Conservation (phyloP, 2,113 vertebrate species). For the Hippocampus abdominalis region DNA sequence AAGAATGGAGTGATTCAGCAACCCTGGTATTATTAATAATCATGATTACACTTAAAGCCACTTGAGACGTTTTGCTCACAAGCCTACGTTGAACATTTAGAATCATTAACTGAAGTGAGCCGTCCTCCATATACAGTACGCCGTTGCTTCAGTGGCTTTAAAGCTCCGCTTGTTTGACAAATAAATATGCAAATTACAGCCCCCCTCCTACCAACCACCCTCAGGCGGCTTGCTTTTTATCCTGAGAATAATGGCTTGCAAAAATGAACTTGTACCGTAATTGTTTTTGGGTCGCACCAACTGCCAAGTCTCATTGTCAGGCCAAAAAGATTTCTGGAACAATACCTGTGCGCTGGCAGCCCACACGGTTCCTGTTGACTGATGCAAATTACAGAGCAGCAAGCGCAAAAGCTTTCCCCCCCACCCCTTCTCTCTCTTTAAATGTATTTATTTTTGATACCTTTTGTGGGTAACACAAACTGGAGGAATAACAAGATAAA, state of each 20-base stretch:
- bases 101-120: background rate
- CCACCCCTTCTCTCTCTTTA: background rate
- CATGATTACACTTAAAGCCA: background rate
- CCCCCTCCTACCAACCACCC: background rate
- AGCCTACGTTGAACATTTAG: background rate
- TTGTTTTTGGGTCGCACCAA: background rate
- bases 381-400: background rate
- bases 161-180: background rate
- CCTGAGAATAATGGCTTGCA: background rate
- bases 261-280: background rate
- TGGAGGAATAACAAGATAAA: background rate
- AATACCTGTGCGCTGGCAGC: background rate
- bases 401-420: background rate
- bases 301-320: background rate
- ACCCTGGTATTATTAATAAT: background rate
- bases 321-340: background rate
- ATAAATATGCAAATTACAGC: conserved; percentile 4
- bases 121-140: background rate
- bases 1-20: conserved; percentile 18
- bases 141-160: background rate
- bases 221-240: background rate
- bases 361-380: background rate
- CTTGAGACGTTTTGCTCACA: background rate
- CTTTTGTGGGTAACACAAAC: background rate
- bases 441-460: background rate